Evolutionary conservation across 2,797 vertebrate genomes (phyloP).

Genomic region (Acipenser ruthenus): DNA sequence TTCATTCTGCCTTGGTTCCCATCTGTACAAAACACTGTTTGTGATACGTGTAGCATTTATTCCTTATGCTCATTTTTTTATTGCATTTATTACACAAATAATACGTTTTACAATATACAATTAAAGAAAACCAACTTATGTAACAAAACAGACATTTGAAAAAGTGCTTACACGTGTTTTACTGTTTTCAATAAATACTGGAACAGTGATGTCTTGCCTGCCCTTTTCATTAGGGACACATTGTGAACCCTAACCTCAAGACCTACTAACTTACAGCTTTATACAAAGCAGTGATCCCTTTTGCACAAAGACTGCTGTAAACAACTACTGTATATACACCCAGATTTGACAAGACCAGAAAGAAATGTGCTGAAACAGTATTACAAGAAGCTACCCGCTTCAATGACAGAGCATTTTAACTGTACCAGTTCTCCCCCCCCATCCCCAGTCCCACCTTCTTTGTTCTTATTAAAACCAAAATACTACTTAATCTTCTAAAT

Average conservation of each 20-base stretch:
- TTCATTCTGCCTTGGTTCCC: constrained; percentile 11
- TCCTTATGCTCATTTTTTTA: constrained; percentile 34
- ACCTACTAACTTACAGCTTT: constrained; percentile 63
- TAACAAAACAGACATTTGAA: constrained; percentile 88
- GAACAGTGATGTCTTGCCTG: constrained; percentile 66
- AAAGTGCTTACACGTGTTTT: constrained; percentile 96
- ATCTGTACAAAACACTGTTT: constrained; percentile 9
- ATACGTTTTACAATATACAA: constrained; percentile 87
- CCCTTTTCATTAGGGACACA: constrained; percentile 59
- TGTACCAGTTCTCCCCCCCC: constrained; percentile 22
- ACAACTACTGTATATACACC: constrained; percentile 43
- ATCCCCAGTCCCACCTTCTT: too few species aligned
- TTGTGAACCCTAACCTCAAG: constrained; percentile 58
- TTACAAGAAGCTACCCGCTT: neutral
- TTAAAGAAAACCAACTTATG: constrained; percentile 72
- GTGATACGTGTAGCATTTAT: constrained; percentile 17
- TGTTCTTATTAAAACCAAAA: too few species aligned
- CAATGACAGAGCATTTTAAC: constrained; percentile 12
- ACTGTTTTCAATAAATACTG: constrained; percentile 96
- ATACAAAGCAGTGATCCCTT: constrained; percentile 49
- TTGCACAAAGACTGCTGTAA: constrained; percentile 38
- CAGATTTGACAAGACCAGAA: constrained; percentile 17
- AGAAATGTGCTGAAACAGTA: neutral
- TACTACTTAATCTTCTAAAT: too few species aligned
- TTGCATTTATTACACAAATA: constrained; percentile 96